Conservation (phyloP, 53 echinoderm and acorn worm species). For the Crossaster papposus region DNA sequence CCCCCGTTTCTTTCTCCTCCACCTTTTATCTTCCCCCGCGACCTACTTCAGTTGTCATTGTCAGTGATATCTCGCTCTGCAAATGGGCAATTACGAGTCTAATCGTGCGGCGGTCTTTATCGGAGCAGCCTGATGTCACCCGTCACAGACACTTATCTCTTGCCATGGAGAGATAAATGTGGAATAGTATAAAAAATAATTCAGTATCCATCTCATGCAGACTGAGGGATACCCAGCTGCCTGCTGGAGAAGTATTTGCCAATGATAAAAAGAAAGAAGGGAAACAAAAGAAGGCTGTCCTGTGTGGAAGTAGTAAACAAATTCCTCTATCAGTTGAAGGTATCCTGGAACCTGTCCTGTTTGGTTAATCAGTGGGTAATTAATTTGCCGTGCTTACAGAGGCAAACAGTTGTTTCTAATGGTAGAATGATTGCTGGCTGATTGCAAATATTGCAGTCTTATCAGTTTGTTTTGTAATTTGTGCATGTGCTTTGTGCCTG, state of each 20-base stretch:
- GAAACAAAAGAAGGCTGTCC: not conserved
- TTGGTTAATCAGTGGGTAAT: constrained; percentile 25
- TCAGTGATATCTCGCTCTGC: constrained; percentile 43
- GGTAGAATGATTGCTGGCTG: not conserved
- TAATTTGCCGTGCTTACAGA: not conserved
- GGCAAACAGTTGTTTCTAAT: not conserved
- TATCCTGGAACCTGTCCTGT: constrained; percentile 8
- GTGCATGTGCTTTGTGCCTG: not conserved
- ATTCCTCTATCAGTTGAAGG: not conserved
- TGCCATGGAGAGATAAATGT: not conserved
- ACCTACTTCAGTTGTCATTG: constrained; percentile 51
- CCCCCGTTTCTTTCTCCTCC: not conserved
- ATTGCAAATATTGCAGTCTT: not conserved
- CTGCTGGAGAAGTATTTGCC: constrained; percentile 14
- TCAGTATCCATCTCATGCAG: constrained; percentile 6
- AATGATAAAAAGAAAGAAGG: constrained; percentile 15
- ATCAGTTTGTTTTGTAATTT: not conserved
- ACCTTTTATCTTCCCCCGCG: constrained; percentile 26
- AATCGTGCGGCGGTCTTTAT: constrained; percentile 4
- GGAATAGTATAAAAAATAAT: not conserved
- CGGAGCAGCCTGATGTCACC: constrained; percentile 26
- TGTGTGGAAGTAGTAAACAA: not conserved
- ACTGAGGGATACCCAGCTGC: constrained; percentile 13
- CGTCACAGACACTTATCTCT: constrained; percentile 41
- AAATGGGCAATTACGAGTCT: constrained; percentile 40